These are phyloP conservation scores for Aix galericulata DNA, from an alignment of 2,113 vertebrate species.

Conservation along the genomic window DNA sequence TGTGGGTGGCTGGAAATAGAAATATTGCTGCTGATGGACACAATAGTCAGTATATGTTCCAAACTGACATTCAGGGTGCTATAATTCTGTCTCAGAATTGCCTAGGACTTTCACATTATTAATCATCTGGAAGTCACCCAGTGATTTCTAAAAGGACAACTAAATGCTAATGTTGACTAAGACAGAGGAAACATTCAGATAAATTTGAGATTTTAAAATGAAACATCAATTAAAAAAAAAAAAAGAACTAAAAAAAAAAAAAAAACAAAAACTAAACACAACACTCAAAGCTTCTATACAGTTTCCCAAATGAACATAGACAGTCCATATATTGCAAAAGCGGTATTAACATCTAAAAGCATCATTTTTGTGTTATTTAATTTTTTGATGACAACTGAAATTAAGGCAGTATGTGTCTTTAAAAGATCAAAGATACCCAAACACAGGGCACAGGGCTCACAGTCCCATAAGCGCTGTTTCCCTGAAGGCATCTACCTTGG, in stretches of 20 bases:
- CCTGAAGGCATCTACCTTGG: background rate
- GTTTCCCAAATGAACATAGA: background rate
- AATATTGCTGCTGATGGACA: background rate
- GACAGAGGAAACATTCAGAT: background rate
- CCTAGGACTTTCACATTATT: background rate
- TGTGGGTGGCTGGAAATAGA: background rate
- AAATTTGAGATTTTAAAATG: background rate
- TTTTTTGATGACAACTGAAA: background rate
- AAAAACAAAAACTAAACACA: background rate
- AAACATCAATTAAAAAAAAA: rapidly evolving
- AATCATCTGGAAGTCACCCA: background rate
- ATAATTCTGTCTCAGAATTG: background rate
- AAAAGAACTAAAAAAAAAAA: background rate
- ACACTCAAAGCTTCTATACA: background rate
- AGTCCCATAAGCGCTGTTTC: background rate
- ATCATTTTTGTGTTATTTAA: background rate
- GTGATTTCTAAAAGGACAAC: background rate
- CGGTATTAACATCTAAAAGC: background rate
- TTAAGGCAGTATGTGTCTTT: background rate
- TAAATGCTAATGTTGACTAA: background rate
- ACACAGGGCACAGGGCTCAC: background rate
- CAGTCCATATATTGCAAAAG: background rate
- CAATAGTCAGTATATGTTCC: background rate
- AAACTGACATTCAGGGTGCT: background rate
- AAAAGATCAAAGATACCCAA: conserved; percentile 6